These are phyloP conservation scores for Macaria notata DNA, from an alignment of 2,888 invertebrate genomes.

Conservation along the genomic window DNA sequence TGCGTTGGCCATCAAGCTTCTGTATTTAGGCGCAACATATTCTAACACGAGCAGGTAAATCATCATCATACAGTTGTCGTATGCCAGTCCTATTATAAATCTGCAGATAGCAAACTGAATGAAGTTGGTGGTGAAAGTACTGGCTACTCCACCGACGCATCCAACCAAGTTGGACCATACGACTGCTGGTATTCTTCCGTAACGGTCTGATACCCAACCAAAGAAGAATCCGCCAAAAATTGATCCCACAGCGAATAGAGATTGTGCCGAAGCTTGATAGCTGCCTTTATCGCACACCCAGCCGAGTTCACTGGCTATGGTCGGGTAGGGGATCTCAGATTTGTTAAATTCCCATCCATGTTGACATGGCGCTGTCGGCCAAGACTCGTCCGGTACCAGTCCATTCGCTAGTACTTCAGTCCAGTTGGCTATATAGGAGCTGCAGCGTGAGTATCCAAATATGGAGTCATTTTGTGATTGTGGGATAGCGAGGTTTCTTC, in stretches of 20 bases:
- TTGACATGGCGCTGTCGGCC: constrained; percentile 51
- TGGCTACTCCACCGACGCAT: constrained; percentile 50
- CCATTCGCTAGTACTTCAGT: constrained; percentile 46
- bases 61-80: constrained; percentile 62
- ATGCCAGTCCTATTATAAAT: constrained; percentile 59
- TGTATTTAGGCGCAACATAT: constrained; percentile 59
- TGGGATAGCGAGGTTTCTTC: constrained; percentile 42
- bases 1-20: constrained; percentile 52
- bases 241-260: constrained; percentile 58
- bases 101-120: constrained; percentile 50
- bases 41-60: constrained; percentile 57
- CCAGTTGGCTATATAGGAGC: constrained; percentile 54
- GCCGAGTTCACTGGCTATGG: constrained; percentile 56
- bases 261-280: constrained; percentile 61
- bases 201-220: constrained; percentile 59
- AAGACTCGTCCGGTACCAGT: constrained; percentile 41
- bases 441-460: constrained; percentile 56
- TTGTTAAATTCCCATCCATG: constrained; percentile 62
- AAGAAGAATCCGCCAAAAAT: constrained; percentile 54
- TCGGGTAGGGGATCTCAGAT: constrained; percentile 61
- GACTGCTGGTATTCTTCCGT: constrained; percentile 55
- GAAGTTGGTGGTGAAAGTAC: constrained; percentile 50
- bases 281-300: constrained; percentile 62
- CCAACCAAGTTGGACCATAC: constrained; percentile 51
- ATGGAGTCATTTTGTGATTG: constrained; percentile 38